A percentile compares a stretch with the other conserved stretches of the same genome.
These are phyloP conservation scores for Semibalanus balanoides DNA, from an alignment of 1,140 invertebrate genomes.

Conservation along the genomic window DNA sequence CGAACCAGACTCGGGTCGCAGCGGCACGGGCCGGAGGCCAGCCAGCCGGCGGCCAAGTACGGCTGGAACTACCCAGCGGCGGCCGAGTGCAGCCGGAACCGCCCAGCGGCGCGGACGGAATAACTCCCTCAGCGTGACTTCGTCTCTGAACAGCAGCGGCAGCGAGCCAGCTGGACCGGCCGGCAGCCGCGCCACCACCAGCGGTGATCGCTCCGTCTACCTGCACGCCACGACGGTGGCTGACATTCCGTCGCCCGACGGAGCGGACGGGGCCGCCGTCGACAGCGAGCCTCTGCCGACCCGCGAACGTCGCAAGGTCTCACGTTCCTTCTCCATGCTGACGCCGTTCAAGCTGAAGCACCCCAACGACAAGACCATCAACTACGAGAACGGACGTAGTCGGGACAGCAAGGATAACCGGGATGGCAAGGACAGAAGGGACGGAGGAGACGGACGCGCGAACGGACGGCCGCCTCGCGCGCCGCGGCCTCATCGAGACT, in stretches of 20 bases:
- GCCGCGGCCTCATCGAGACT: not conserved
- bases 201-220: slow-evolving; percentile 22
- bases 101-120: too few species aligned
- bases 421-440: too few species aligned
- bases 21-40: too few species aligned
- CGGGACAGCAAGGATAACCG: too few species aligned
- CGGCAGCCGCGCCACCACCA: slow-evolving; percentile 12
- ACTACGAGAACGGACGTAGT: not conserved
- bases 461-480: not conserved
- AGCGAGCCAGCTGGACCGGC: slow-evolving; percentile 20
- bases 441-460: too few species aligned
- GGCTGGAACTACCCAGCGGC: too few species aligned
- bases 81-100: too few species aligned
- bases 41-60: too few species aligned
- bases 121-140: slow-evolving; percentile 6
- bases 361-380: slow-evolving; percentile 13
- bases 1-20: not conserved
- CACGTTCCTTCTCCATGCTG: slow-evolving; percentile 62
- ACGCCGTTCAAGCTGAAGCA: slow-evolving; percentile 60
- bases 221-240: slow-evolving; percentile 24
- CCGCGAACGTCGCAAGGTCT: slow-evolving; percentile 32
- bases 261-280: slow-evolving; percentile 1
- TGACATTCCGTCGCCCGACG: slow-evolving; percentile 22
- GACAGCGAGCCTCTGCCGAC: slow-evolving; percentile 27
- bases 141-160: slow-evolving; percentile 21